Evolutionary conservation across 2,113 vertebrate species (phyloP).

Genomic region (Odocoileus hemionus): DNA sequence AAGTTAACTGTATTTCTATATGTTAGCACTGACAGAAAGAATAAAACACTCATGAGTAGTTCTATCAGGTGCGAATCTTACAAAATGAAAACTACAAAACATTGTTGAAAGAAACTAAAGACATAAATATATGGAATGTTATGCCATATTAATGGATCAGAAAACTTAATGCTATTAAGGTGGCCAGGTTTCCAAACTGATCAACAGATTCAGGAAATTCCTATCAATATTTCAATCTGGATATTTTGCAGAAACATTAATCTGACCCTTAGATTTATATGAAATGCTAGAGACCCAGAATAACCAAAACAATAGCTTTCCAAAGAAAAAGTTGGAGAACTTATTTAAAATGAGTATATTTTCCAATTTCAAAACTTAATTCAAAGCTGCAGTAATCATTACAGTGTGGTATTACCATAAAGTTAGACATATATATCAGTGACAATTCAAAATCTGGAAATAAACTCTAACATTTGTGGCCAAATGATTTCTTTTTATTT

Average conservation of each 20-base stretch:
- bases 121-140: neutral
- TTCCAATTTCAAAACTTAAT: neutral
- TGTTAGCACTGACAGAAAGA: neutral
- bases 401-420: neutral
- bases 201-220: neutral
- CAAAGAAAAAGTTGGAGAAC: neutral
- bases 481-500: neutral
- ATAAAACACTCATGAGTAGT: neutral
- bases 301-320: neutral
- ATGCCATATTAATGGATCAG: neutral
- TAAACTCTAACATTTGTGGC: neutral
- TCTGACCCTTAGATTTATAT: neutral
- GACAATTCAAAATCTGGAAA: neutral
- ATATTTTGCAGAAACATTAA: neutral
- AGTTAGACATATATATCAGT: neutral
- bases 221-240: neutral
- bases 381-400: neutral
- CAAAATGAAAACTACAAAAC: neutral
- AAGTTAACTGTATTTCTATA: neutral
- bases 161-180: neutral
- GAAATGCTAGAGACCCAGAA: neutral
- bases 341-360: neutral
- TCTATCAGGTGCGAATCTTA: neutral
- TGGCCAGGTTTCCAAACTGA: neutral
- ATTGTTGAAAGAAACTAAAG: neutral